Conservation (phyloP, 2,888 invertebrate species). For the Nycteola revayana region DNA sequence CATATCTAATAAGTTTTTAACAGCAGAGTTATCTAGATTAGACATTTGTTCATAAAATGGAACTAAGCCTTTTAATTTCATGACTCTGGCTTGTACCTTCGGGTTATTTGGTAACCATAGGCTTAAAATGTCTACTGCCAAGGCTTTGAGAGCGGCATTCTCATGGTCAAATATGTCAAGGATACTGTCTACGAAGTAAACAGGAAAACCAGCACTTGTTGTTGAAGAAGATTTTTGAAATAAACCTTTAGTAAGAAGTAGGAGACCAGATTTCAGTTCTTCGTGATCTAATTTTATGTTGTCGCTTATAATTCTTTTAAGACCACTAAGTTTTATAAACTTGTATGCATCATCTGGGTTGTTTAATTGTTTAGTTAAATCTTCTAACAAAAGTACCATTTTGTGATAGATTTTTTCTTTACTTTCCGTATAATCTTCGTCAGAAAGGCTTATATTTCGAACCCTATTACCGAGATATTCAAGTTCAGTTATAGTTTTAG, state of each 20-base stretch:
- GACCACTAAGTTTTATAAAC: conserved; percentile 53
- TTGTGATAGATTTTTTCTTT: conserved; percentile 33
- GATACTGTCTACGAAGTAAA: conserved; percentile 48
- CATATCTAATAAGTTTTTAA: conserved; percentile 48
- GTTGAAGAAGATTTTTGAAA: conserved; percentile 49
- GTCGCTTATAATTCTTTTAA: conserved; percentile 45
- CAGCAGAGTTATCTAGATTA: conserved; percentile 45
- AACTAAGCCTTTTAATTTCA: conserved; percentile 60
- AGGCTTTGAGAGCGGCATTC: conserved; percentile 49
- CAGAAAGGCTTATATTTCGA: conserved; percentile 23
- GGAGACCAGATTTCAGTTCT: conserved; percentile 40
- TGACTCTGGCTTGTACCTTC: conserved; percentile 54
- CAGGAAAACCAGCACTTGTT: conserved; percentile 43
- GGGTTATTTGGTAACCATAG: conserved; percentile 63
- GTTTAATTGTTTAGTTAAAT: conserved; percentile 39
- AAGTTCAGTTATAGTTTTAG: not conserved
- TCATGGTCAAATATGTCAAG: conserved; percentile 57
- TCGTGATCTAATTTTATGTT: conserved; percentile 35
- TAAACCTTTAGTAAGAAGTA: conserved; percentile 46
- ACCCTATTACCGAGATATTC: conserved; percentile 9
- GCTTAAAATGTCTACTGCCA: conserved; percentile 50
- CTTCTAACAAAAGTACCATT: conserved; percentile 36
- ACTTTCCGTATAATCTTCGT: conserved; percentile 30
- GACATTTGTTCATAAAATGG: conserved; percentile 59
- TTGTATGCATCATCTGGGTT: conserved; percentile 41